Evolutionary conservation across 2,797 vertebrate species (phyloP).

Genomic region (Gymnoscopelus braueri): DNA sequence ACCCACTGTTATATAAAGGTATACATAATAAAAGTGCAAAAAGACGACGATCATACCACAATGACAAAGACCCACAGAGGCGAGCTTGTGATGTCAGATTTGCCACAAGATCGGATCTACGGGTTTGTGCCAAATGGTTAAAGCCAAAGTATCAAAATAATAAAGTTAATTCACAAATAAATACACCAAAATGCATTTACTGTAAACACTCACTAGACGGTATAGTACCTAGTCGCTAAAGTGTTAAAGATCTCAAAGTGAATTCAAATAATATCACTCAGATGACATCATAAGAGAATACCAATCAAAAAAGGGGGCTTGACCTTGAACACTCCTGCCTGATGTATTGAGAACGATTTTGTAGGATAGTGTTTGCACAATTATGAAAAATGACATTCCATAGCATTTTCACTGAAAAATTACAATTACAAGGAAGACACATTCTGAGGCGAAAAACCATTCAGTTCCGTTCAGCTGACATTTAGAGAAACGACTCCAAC

Average conservation of each 20-base stretch:
- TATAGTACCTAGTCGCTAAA: not conserved
- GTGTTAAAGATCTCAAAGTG: not conserved
- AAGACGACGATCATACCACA: slow-evolving; percentile 83
- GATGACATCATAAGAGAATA: not conserved
- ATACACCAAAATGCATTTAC: not conserved
- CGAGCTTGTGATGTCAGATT: slow-evolving; percentile 95
- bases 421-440: slow-evolving; percentile 9
- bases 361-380: slow-evolving; percentile 7
- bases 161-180: not conserved
- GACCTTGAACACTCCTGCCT: slow-evolving; percentile 10
- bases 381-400: not conserved
- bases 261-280: not conserved
- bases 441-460: not conserved
- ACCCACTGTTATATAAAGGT: not conserved
- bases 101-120: slow-evolving; percentile 99
- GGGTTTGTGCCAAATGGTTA: slow-evolving; percentile 98
- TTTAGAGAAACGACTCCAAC: slow-evolving; percentile 26
- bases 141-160: slow-evolving; percentile 72
- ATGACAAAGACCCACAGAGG: slow-evolving; percentile 99
- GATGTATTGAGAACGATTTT: not conserved
- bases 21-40: slow-evolving; percentile 16
- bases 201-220: not conserved
- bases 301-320: slow-evolving; percentile 8
- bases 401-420: not conserved
- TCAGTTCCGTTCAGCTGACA: slow-evolving; percentile 21